phyloP scores from a whole-genome alignment of 2,797 vertebrate species.

The Anguilla marmorata region DNA sequence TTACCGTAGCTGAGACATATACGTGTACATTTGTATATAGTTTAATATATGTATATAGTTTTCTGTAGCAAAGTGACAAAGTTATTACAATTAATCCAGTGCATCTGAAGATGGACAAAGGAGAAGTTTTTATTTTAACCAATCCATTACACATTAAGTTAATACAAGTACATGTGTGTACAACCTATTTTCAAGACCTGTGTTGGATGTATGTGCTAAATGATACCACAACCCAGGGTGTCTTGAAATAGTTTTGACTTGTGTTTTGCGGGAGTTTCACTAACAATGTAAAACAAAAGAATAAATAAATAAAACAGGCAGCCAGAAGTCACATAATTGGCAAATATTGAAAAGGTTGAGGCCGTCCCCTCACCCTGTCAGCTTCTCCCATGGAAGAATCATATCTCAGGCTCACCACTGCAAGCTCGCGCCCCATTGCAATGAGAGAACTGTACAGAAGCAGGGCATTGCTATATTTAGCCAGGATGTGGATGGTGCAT shows the following conservation, averaged over 20 bases:
- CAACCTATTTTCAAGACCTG: background rate
- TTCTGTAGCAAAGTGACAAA: background rate
- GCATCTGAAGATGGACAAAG: background rate
- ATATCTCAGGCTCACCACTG: background rate
- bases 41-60: background rate
- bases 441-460: background rate
- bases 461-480: constrained; percentile 17
- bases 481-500: background rate
- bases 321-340: background rate
- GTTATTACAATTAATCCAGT: background rate
- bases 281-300: background rate
- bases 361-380: background rate
- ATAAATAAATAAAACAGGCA: background rate
- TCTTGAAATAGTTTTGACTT: background rate
- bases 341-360: background rate
- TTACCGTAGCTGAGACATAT: background rate
- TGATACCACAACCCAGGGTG: background rate
- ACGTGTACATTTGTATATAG: background rate
- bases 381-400: background rate
- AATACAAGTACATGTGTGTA: too few species aligned
- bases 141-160: background rate
- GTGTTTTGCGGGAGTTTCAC: background rate
- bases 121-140: background rate
- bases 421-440: background rate
- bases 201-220: background rate